Percentiles rank a stretch among this genome's conserved stretches.
Evolutionary conservation across 1,140 invertebrate species (phyloP).

Genomic region (Drosophila athabasca): DNA sequence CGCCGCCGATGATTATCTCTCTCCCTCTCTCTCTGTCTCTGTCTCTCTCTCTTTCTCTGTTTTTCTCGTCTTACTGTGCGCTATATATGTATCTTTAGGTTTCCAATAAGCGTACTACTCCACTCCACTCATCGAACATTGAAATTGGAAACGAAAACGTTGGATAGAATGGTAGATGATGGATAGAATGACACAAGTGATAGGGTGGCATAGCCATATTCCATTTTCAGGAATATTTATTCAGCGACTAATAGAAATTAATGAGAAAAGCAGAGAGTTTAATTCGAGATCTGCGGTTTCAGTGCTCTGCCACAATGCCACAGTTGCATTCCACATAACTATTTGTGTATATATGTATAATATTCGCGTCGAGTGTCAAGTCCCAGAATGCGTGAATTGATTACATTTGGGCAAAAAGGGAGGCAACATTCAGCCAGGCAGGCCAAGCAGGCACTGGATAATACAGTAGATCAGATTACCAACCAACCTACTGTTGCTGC

Average conservation of each 20-base stretch:
- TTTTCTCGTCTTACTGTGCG: background rate
- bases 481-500: background rate
- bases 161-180: too few species aligned
- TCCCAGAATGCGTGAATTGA: conserved; percentile 43
- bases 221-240: too few species aligned
- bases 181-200: too few species aligned
- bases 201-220: background rate
- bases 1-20: conserved; percentile 70
- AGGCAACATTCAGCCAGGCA: conserved; percentile 18
- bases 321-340: conserved; percentile 1
- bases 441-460: conserved; percentile 34
- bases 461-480: conserved; percentile 58
- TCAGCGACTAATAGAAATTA: too few species aligned
- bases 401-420: conserved; percentile 57
- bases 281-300: background rate
- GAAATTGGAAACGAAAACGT: conserved; percentile 5
- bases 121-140: too few species aligned
- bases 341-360: conserved; percentile 18
- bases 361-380: conserved; percentile 33
- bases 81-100: background rate
- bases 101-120: conserved; percentile 9
- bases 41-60: background rate
- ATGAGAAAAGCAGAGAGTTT: too few species aligned
- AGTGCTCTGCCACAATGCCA: background rate
- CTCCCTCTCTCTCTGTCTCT: too few species aligned